These are phyloP conservation scores for Urosaurus nigricauda DNA, from an alignment of 2,797 vertebrate species.

Conservation along the genomic window DNA sequence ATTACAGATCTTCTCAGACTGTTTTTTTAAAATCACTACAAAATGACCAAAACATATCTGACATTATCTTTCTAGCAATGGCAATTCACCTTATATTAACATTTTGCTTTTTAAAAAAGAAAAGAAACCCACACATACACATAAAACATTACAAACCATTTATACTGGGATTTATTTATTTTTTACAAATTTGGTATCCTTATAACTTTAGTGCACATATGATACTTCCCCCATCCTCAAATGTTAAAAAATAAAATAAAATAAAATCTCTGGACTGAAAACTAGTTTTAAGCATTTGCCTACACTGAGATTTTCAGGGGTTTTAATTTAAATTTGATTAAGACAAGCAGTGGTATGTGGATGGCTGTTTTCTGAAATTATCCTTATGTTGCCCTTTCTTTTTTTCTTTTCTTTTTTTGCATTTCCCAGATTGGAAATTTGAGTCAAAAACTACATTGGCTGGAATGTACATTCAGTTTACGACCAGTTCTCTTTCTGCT, in stretches of 20 bases:
- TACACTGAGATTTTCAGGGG: not conserved
- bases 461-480: not conserved
- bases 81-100: constrained; percentile 14
- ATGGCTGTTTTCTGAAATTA: not conserved
- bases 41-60: not conserved
- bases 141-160: constrained; percentile 56
- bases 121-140: not conserved
- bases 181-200: constrained; percentile 70
- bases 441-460: not conserved
- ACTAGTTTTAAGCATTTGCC: not conserved
- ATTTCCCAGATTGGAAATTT: not conserved
- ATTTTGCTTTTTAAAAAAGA: not conserved
- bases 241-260: not conserved
- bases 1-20: constrained; percentile 20
- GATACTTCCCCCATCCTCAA: constrained; percentile 42
- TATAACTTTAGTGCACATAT: constrained; percentile 73
- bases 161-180: constrained; percentile 39
- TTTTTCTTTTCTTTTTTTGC: not conserved
- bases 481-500: not conserved
- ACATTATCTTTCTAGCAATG: constrained; percentile 10
- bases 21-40: not conserved
- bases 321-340: not conserved
- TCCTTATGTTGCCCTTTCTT: not conserved
- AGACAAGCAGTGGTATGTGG: not conserved
- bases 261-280: not conserved